These are phyloP conservation scores for Thera britannica DNA, from an alignment of 2,888 invertebrate genomes.

Conservation along the genomic window DNA sequence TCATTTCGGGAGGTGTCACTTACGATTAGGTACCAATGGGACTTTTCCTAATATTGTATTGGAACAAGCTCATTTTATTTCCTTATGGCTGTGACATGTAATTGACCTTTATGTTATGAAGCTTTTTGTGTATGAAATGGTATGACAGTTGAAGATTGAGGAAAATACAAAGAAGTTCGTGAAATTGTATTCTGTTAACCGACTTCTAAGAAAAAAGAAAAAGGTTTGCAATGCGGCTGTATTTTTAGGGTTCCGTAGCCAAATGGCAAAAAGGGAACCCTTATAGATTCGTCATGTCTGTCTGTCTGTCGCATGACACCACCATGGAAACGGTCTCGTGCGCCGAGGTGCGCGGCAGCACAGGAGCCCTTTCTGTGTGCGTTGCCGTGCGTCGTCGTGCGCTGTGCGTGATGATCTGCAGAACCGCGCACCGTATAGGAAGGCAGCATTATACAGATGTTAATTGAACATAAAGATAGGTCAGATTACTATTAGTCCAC, in stretches of 20 bases:
- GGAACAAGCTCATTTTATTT: constrained; percentile 29
- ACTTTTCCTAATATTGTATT: constrained; percentile 39
- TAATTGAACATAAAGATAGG: neutral
- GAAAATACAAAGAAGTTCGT: neutral
- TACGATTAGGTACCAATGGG: constrained; percentile 44
- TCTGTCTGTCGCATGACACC: too few relatives aligned
- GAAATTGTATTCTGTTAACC: neutral
- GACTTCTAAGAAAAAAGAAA: too few relatives aligned
- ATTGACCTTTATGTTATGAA: constrained; percentile 36
- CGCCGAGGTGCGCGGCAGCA: too few relatives aligned
- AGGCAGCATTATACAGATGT: neutral
- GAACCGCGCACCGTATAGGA: too few relatives aligned
- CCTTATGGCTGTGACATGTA: constrained; percentile 37
- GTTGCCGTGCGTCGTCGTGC: too few relatives aligned
- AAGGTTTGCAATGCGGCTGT: too few relatives aligned
- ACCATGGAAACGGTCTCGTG: too few relatives aligned
- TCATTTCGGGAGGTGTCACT: constrained; percentile 44
- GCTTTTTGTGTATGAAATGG: constrained; percentile 17
- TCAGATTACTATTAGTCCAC: neutral
- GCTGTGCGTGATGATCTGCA: too few relatives aligned
- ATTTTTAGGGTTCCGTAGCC: too few relatives aligned
- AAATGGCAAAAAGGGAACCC: too few relatives aligned
- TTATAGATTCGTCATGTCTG: too few relatives aligned
- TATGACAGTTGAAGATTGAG: constrained; percentile 13
- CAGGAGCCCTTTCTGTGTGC: too few relatives aligned